A percentile compares a stretch with the other conserved stretches of the same genome.
phyloP scores from a whole-genome alignment of 2,113 vertebrate genomes.

The Nycticebus coucang region DNA sequence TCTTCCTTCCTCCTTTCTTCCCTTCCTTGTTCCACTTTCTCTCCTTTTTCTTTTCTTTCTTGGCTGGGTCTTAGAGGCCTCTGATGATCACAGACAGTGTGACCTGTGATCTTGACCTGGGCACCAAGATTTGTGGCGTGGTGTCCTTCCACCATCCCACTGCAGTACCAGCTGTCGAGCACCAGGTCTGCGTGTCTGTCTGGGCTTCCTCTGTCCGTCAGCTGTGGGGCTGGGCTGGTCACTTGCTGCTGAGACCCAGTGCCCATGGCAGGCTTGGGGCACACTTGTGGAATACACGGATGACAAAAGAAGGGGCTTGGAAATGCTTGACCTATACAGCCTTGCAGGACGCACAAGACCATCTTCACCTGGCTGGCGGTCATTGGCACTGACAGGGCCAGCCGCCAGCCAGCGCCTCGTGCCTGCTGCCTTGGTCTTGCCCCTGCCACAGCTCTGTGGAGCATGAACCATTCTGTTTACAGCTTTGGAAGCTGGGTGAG shows the following conservation, averaged over 20 bases:
- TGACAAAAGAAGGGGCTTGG: fast-evolving
- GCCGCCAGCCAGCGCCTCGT: fast-evolving
- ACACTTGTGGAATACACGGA: fast-evolving
- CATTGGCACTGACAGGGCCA: fast-evolving
- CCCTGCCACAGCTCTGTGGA: fast-evolving
- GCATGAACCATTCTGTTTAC: fast-evolving
- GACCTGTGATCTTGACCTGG: fast-evolving
- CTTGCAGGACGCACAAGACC: fast-evolving
- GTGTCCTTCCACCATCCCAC: fast-evolving
- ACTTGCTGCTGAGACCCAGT: fast-evolving
- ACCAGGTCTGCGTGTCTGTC: neutral
- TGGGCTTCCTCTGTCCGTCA: fast-evolving
- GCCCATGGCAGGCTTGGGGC: neutral
- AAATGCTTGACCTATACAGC: fast-evolving
- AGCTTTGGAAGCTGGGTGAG: neutral
- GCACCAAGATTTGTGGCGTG: fast-evolving
- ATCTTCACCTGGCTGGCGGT: fast-evolving
- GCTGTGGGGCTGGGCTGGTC: fast-evolving
- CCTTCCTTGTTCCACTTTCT: no score
- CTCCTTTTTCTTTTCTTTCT: neutral
- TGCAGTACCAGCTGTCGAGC: fast-evolving
- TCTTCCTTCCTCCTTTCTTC: neutral
- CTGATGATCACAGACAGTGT: neutral
- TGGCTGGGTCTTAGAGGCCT: neutral
- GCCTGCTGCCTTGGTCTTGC: fast-evolving